Evolutionary conservation across 2,797 vertebrate genomes (phyloP).

Genomic region (Mus minutoides): DNA sequence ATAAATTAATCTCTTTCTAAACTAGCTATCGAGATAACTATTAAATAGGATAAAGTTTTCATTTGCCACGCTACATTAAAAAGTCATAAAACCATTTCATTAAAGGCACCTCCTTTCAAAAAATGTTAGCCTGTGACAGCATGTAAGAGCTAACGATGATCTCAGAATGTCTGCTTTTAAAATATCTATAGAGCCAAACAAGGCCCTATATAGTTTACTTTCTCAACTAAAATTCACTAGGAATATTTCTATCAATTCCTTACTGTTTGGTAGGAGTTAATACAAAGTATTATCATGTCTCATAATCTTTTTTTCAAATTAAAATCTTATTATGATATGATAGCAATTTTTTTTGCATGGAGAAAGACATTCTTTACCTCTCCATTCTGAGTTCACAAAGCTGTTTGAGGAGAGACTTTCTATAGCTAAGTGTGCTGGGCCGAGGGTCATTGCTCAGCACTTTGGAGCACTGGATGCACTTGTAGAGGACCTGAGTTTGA

Average conservation of each 20-base stretch:
- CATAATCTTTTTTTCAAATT: constrained; percentile 45
- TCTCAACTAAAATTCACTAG: constrained; percentile 53
- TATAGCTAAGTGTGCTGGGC: background rate
- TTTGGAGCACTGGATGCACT: background rate
- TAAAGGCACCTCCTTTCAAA: constrained; percentile 41
- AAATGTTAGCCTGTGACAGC: constrained; percentile 24
- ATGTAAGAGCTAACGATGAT: constrained; percentile 26
- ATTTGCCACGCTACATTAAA: constrained; percentile 58
- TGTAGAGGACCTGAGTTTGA: background rate
- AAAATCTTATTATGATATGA: background rate
- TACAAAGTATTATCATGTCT: constrained; percentile 42
- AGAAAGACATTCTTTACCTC: background rate
- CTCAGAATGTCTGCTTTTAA: constrained; percentile 29
- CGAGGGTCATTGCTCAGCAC: background rate
- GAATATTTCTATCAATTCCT: constrained; percentile 38
- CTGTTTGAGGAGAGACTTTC: background rate
- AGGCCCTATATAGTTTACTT: constrained; percentile 54
- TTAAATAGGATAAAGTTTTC: constrained; percentile 63
- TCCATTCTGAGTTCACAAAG: background rate
- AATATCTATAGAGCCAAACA: constrained; percentile 15
- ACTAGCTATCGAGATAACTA: constrained; percentile 38
- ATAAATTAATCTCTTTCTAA: constrained; percentile 63
- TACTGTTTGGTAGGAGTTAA: background rate
- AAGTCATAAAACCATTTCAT: constrained; percentile 52
- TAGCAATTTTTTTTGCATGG: background rate